Evolutionary conservation across 2,797 vertebrate genomes (phyloP), one percentile per base, ranked within the genome.

Genomic region (Chloroceryle amazona): DNA sequence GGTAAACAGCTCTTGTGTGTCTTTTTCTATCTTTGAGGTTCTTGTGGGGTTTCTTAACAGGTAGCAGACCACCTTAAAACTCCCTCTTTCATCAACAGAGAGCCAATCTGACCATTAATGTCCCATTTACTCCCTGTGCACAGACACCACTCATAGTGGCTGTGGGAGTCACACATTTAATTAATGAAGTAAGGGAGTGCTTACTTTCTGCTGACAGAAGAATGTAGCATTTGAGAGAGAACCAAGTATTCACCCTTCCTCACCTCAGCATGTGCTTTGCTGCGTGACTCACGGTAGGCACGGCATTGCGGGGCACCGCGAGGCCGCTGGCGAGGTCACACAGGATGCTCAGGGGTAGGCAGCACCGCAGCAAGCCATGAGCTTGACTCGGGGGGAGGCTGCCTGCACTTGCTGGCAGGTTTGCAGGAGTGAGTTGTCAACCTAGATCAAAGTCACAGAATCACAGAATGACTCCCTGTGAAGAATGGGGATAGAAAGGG

Each of bases 281-380:
- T 11, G 66, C 4, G 0, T 46, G 58, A 37, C 55, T 78, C 16
- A 10, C 0, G 44, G 9, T 3, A 7, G 10, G 6, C 44, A 29
- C 20, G 10, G 44, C 44, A 44, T 21, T 5, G 19, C 19, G 19
- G 44, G 44, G 47, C 16, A 6, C 2, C 7, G 20, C 0, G 1
- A 58, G 44, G 33, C 49, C n/a, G 3, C 55, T 19, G 78, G 11
- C 0, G 14, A 73, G 42, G 52, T 9, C 33, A 12, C 0, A 0
- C 26, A 46, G 85, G 79, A 21, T 33, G 47, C 42, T 65, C 3
- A 3, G 42, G 57, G 28, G 4, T 21, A n/a, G 41, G 57, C n/a
- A 52, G 75, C 28, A n/a, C 71, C 1, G 0, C 39, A 73, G 29
- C 22, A 4, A 9, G 33, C 19, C 0, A 0, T 5, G 31, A 58